These are phyloP conservation scores for Leucophenga montana DNA, from an alignment of 2,888 invertebrate species.

Conservation along the genomic window DNA sequence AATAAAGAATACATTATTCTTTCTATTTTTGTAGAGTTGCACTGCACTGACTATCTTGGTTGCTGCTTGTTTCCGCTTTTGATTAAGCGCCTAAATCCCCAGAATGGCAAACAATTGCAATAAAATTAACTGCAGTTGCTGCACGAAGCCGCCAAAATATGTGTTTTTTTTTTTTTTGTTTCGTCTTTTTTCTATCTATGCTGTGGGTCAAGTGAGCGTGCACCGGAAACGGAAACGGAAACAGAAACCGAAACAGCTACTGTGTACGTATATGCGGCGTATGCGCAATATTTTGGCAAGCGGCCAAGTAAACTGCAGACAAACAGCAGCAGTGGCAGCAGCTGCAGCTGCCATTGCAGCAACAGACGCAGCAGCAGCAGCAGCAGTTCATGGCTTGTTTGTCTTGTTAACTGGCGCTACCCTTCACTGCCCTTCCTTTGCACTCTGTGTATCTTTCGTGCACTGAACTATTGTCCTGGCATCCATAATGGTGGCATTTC, in stretches of 20 bases:
- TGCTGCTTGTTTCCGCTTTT: slow-evolving; percentile 1
- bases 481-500: slow-evolving; percentile 19
- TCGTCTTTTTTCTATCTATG: too few relatives aligned
- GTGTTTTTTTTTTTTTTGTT: too few relatives aligned
- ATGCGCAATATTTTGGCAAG: slow-evolving; percentile 24
- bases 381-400: slow-evolving; percentile 6
- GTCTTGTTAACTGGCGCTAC: too few relatives aligned
- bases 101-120: slow-evolving; percentile 29
- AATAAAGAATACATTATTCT: too few relatives aligned
- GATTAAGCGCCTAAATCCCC: slow-evolving; percentile 19
- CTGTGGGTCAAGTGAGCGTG: not conserved
- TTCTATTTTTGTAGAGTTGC: too few relatives aligned
- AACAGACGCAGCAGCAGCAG: not conserved
- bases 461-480: slow-evolving; percentile 20
- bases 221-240: slow-evolving; percentile 1
- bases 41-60: not conserved
- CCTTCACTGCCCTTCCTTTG: too few relatives aligned
- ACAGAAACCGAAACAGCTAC: too few relatives aligned
- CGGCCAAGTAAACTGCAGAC: slow-evolving; percentile 6
- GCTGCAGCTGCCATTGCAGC: not conserved
- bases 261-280: slow-evolving; percentile 7
- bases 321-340: not conserved
- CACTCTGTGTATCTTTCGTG: not conserved
- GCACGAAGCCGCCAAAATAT: not conserved
- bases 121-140: slow-evolving; percentile 43